Base-by-base conservation (phyloP, 2,797 vertebrate species). In the Phrynocephalus forsythii region DNA sequence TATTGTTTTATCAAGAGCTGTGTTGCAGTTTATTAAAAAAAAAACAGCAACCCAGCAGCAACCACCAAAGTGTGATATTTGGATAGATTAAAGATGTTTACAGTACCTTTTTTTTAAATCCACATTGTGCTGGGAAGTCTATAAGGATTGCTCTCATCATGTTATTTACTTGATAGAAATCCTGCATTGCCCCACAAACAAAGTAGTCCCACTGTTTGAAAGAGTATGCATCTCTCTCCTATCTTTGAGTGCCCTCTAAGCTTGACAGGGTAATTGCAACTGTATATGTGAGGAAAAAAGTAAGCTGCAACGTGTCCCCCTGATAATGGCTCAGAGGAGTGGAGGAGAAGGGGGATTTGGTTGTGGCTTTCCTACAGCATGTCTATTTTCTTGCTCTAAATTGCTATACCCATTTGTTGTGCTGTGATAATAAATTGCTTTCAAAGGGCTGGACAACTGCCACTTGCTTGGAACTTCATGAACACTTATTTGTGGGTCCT, bases 21-120 rank as follows among this genome's bases (percentile, higher is more conserved):
- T 6, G 84, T 50, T 79, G 84, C 85, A 66, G 79, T 88, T 84
- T 88, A 83, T 84, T 38, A 60, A 81, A 88, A 88, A 22, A 52
- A 73, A 88, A 44, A n/a, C n/a, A n/a, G n/a, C 38, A 44, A 44
- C 38, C 13, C 52, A 56, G 52, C 52, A 79, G 48, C 18, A 69
- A 79, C 77, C 60, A 48, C 63, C 18, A 66, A 63, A 33, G 33
- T 13, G 5, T 18, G 73, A 33, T 52, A 75, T 6, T 84, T 79
- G 15, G 60, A 15, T 38, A 30, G 50, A 76, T 76, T 82, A 52
- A 76, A 11, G 9, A 56, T 71, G 20, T 50, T 52, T 71, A 38
- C 33, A 69, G 30, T 67, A 28, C 16, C 28, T 52, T 66, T 52
- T 66, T 11, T 48, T 6, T 13, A 67, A 86, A 5, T 80, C 28